Evolutionary conservation across 2,113 vertebrate species (phyloP).

Genomic region (Callorhinus ursinus): DNA sequence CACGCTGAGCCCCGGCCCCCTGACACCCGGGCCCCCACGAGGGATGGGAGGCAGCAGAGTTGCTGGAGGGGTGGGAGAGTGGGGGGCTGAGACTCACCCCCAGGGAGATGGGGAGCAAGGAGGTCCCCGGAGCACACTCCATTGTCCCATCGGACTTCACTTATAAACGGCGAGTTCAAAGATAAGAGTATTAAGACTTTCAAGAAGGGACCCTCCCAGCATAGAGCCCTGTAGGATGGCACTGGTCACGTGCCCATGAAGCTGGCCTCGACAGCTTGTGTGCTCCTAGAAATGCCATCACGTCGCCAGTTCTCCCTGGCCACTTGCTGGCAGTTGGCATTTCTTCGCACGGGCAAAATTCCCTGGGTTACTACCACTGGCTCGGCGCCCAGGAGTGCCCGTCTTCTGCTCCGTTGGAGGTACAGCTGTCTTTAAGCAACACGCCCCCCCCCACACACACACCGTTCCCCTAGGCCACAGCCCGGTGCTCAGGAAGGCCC

Average conservation of each 20-base stretch:
- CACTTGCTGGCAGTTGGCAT: background rate
- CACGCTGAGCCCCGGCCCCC: rapidly evolving
- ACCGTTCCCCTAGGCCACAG: background rate
- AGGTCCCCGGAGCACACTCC: rapidly evolving
- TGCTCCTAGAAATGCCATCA: background rate
- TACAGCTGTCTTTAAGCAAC: background rate
- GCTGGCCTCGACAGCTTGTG: rapidly evolving
- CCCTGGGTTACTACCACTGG: background rate
- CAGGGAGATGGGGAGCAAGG: background rate
- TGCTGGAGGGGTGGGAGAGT: background rate
- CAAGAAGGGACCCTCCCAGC: background rate
- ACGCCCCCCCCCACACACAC: rapidly evolving
- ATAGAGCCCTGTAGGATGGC: rapidly evolving
- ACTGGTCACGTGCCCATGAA: rapidly evolving
- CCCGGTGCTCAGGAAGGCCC: background rate
- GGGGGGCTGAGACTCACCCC: background rate
- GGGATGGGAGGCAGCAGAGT: background rate
- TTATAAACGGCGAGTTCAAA: background rate
- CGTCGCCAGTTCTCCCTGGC: background rate
- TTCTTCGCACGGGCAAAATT: background rate
- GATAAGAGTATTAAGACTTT: background rate
- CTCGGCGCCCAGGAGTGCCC: background rate
- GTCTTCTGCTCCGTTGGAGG: background rate
- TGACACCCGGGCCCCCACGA: rapidly evolving
- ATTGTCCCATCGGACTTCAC: background rate